Evolutionary conservation across 2,113 vertebrate species (phyloP), one percentile per base, ranked within the genome.

Genomic region (Irena cyanogastra): DNA sequence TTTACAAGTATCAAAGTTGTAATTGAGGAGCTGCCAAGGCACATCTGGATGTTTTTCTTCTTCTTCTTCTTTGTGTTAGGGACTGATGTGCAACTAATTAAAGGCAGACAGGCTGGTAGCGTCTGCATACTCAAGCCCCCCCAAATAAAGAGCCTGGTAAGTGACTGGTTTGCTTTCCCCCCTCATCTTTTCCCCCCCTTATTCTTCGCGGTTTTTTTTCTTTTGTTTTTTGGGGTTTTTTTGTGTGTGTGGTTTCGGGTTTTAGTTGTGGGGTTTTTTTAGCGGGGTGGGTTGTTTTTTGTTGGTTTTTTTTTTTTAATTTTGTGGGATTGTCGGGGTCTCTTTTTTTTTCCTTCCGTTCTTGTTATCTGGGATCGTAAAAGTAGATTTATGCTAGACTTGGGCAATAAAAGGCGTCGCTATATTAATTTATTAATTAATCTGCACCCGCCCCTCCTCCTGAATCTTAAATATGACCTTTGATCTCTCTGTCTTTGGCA

Each of bases 61-160:
- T 85, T 89, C 75, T 86, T 89, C 89, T 98, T 97, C 97, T 98
- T 98, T 98, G 98, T 98, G 97, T 97, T 96, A 98, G 96, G 98
- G 97, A 98, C 98, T 98, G 97, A 99, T 99, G 99, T 98, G 98
- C 98, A 98, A 98, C 98, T 97, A 97, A 98, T 97, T 98, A 98
- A 98, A 98, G 98, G 97, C 98, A 98, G 98, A 97, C 98, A 97
- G 98, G 98, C 98, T 98, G 98, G 97, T 98, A 98, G 98, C 98
- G 98, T 98, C 98, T 98, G 98, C 98, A 98, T 98, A 89, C 96
- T 96, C 98, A 94, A 98, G 97, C 98, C 98, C 97, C 97, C 97
- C 98, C 97, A 98, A 98, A 98, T 98, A 98, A 98, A 97, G 98
- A 98, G 97, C 97, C 98, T 97, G 99, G 99, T 99, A 99, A 98